Evolutionary conservation across 2,888 invertebrate genomes (phyloP).

Genomic region (Diabrotica balteata): DNA sequence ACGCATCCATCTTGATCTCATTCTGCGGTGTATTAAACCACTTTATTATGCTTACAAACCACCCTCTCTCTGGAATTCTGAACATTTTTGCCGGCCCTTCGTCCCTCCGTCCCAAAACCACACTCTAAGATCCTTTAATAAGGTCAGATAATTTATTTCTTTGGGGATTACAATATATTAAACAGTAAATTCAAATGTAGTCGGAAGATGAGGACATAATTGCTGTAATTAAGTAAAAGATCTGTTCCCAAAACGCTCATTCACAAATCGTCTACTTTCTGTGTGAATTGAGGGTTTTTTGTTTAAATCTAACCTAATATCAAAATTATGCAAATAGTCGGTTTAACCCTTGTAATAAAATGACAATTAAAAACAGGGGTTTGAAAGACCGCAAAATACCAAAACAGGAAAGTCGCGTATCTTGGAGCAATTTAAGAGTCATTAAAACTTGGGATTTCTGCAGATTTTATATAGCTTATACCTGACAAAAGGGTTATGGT

Average conservation of each 20-base stretch:
- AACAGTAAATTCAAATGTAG: conserved; percentile 24
- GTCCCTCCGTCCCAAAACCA: background rate
- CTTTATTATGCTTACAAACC: too few relatives aligned
- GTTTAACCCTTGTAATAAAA: conserved; percentile 28
- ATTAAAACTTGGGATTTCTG: conserved; percentile 17
- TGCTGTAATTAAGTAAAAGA: conserved; percentile 20
- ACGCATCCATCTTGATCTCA: too few relatives aligned
- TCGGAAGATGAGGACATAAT: conserved; percentile 18
- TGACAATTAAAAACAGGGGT: conserved; percentile 28
- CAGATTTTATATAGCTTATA: conserved; percentile 16
- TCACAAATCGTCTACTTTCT: conserved; percentile 9
- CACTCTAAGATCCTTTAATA: conserved; percentile 7
- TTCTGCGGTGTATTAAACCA: too few relatives aligned
- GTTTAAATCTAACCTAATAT: conserved; percentile 24
- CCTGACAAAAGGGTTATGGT: background rate
- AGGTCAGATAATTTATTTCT: conserved; percentile 12
- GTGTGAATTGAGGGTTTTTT: conserved; percentile 24
- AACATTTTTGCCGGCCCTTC: too few relatives aligned
- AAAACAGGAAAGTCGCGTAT: conserved; percentile 16
- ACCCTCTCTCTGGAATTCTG: too few relatives aligned
- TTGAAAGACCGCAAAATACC: conserved; percentile 17
- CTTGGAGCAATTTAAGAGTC: conserved; percentile 18
- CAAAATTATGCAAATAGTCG: conserved; percentile 29
- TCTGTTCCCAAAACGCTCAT: conserved; percentile 7
- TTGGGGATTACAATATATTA: conserved; percentile 22